These are phyloP conservation scores for Chrysodeixis includens DNA, from an alignment of 2,888 invertebrate genomes.

Conservation along the genomic window DNA sequence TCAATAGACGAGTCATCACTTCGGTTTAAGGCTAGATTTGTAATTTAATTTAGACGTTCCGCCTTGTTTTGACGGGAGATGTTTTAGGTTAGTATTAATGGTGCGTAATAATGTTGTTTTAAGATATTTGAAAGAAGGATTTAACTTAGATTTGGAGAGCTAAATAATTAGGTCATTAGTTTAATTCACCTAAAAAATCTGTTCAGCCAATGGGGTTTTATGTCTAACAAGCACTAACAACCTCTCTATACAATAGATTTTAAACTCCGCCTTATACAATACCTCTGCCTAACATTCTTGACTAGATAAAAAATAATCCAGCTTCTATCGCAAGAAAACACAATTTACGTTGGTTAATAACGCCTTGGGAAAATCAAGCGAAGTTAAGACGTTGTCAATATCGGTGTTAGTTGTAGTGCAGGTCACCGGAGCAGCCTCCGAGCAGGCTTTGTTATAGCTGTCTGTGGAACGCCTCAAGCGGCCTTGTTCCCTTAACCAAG, in stretches of 20 bases:
- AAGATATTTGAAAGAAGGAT: background rate
- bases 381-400: background rate
- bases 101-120: background rate
- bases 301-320: too few species aligned
- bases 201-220: background rate
- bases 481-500: background rate
- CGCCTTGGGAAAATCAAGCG: too few species aligned
- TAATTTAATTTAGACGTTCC: conserved; percentile 12
- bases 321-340: background rate
- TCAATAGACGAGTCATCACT: conserved; percentile 32
- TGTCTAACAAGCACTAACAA: background rate
- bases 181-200: background rate
- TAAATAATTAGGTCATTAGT: conserved; percentile 11
- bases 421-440: background rate
- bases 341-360: too few species aligned
- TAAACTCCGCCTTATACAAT: too few species aligned
- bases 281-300: too few species aligned
- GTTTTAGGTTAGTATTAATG: too few species aligned
- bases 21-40: conserved; percentile 15
- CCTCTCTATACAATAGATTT: background rate
- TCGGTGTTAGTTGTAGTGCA: background rate
- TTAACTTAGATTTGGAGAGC: background rate
- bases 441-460: background rate
- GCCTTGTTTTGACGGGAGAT: too few species aligned
- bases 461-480: background rate